Base-by-base conservation (phyloP, 1,140 invertebrate genomes). In the Papilio aristodemus region DNA sequence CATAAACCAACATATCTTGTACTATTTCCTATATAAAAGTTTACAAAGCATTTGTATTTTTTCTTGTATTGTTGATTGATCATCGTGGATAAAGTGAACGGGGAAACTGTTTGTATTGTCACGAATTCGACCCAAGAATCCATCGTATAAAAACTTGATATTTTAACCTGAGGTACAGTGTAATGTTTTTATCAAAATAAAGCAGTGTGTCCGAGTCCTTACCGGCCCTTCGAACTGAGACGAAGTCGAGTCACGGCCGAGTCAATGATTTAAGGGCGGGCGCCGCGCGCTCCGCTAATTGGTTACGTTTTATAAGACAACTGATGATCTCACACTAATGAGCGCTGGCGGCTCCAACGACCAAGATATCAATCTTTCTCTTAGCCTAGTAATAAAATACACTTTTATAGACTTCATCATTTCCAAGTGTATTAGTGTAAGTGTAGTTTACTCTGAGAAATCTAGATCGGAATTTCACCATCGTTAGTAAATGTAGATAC, bases 261-360 rank as follows among this genome's bases (percentile, higher is more conserved):
- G 22, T 43, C 37, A 50, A 60, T 67, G 63, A 63, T 67, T 57
- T 37, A 22, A 59, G 57, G 54, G 63, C 63, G 22, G 14, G 39
- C 25, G 63, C 54, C 25, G 25, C n/a, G 17, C 50, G 67, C 68
- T 68, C 68, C 72, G 54, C 78, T 80, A 83, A 83, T 83, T 83
- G 78, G 78, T 78, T 73, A 67, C 76, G 66, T 76, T 69, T 79
- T 79, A 83, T 80, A 77, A 82, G 80, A 77, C 79, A 79, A 73
- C 78, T 78, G 78, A 79, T 79, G 74, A 79, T 80, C 75, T 74
- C 32, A 37, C 75, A 38, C 72, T 83, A 83, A 83, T 77, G 80
- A 73, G 62, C 63, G 41, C 59, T 69, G 67, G 62, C 41, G 64
- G 19, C 4, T 54, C 0, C 67, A 71, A 41, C 66, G 41, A 58